Evolutionary conservation across 2,888 invertebrate species (phyloP).

Genomic region (Metalampra italica): DNA sequence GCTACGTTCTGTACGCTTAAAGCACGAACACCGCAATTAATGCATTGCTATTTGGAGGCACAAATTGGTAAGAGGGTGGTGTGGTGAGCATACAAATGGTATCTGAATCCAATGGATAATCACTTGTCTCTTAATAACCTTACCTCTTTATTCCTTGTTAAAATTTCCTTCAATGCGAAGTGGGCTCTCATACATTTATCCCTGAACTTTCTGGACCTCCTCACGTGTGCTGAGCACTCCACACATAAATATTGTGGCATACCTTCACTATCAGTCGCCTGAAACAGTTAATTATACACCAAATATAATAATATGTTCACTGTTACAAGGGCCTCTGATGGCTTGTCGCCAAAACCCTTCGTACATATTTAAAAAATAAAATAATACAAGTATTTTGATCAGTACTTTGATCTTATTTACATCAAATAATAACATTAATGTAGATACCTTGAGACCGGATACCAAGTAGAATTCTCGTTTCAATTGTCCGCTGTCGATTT

Average conservation of each 20-base stretch:
- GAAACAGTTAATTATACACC: too few species aligned
- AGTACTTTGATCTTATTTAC: background rate
- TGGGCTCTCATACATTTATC: conserved; percentile 60
- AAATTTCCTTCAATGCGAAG: conserved; percentile 49
- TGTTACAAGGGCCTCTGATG: too few species aligned
- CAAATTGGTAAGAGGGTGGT: too few species aligned
- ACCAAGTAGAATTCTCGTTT: conserved; percentile 50
- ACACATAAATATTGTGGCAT: conserved; percentile 59
- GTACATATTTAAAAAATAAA: too few species aligned
- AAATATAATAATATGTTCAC: too few species aligned
- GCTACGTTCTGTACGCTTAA: too few species aligned
- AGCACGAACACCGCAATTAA: too few species aligned
- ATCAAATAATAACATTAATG: background rate
- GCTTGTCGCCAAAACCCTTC: too few species aligned
- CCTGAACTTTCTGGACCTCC: conserved; percentile 47
- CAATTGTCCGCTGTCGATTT: conserved; percentile 44
- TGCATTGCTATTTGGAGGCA: too few species aligned
- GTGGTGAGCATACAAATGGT: too few species aligned
- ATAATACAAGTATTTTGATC: too few species aligned
- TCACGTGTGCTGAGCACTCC: conserved; percentile 48
- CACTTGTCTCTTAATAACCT: conserved; percentile 2
- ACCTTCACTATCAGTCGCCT: conserved; percentile 45
- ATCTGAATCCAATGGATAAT: too few species aligned
- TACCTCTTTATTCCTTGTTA: conserved; percentile 53
- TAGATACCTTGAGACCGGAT: conserved; percentile 55